Base-by-base conservation (phyloP, 2,888 invertebrate genomes). In the Lutraria lutraria region DNA sequence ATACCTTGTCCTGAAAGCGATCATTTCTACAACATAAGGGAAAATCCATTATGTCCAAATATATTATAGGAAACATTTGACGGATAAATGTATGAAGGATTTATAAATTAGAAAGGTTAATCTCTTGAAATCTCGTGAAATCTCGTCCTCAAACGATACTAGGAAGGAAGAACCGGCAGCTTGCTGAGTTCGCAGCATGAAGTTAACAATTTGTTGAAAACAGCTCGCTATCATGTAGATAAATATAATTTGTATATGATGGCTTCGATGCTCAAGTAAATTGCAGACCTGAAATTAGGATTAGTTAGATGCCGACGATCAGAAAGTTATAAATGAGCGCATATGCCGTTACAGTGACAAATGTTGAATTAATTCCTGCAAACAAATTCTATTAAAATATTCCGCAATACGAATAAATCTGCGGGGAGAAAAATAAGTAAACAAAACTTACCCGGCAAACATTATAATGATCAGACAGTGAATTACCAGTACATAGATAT, bases 181-280 rank as follows among this genome's bases (percentile, higher is more conserved):
- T 25, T 43, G 60, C 56, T 85, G 90, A 31, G 68, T 34, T 29
- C 86, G 13, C 90, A 90, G 90, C 88, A 81, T 72, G 90, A 84
- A 31, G 81, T 63, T 88, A 90, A 90, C 90, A 84, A 90, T 88
- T 85, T 88, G 86, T 88, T 86, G 88, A 86, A 76, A 87, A 88
- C 76, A 86, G 85, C 84, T 86, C 34, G 63, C 80, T 82, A 72
- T 72, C 76, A 54, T 68, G 56, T 81, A 82, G 86, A 88, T 88
- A 88, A 87, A 88, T 86, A 85, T 81, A 88, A 86, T 88, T 90
- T 90, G 87, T 90, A 87, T 85, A 81, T 72, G 86, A 86, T 88
- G 80, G 81, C 21, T 31, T 31, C 25, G 60, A 25, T 54, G 81
- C 81, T 89, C 34, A 81, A n/a, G 63, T 83, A 34, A 43, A 80